Percentiles rank a stretch among this genome's conserved stretches.
Evolutionary conservation across 1,140 invertebrate species (phyloP).

Genomic region (Medauroidea extradentata): DNA sequence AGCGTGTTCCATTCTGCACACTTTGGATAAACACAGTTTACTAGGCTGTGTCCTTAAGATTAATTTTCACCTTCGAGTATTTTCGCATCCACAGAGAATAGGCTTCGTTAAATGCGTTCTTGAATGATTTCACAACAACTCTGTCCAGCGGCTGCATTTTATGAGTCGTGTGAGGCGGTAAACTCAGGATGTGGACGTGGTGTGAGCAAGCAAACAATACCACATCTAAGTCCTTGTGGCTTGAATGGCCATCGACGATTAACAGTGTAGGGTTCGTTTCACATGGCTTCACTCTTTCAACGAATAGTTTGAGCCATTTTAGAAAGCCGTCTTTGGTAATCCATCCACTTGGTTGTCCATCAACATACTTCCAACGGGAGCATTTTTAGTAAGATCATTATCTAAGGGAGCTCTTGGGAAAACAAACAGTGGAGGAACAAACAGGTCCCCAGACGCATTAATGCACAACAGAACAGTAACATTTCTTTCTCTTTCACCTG

Average conservation of each 20-base stretch:
- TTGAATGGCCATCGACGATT: constrained; percentile 34
- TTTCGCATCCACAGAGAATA: too few relatives aligned
- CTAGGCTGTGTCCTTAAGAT: too few relatives aligned
- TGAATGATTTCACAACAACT: constrained; percentile 39
- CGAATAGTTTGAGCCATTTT: constrained; percentile 24
- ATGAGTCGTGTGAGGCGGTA: constrained; percentile 37
- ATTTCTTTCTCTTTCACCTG: constrained; percentile 41
- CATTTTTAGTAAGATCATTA: constrained; percentile 11
- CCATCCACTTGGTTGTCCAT: constrained; percentile 10
- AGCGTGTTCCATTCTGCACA: too few relatives aligned
- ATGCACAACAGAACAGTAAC: constrained; percentile 35
- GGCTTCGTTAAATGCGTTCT: constrained; percentile 36
- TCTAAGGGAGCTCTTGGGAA: constrained; percentile 25
- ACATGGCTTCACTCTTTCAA: background rate
- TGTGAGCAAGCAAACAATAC: constrained; percentile 35
- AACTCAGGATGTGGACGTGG: constrained; percentile 36
- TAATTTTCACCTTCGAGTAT: too few relatives aligned
- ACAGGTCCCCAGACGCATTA: constrained; percentile 30
- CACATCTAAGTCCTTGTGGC: constrained; percentile 34
- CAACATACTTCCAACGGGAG: constrained; percentile 18
- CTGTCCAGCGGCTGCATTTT: constrained; percentile 37
- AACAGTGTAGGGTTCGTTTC: constrained; percentile 20
- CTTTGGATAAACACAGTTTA: too few relatives aligned
- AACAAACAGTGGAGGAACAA: constrained; percentile 29
- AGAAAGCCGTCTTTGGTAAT: constrained; percentile 25